Conservation (phyloP, 2,797 vertebrate species). For the Schizothorax lantsangensis region DNA sequence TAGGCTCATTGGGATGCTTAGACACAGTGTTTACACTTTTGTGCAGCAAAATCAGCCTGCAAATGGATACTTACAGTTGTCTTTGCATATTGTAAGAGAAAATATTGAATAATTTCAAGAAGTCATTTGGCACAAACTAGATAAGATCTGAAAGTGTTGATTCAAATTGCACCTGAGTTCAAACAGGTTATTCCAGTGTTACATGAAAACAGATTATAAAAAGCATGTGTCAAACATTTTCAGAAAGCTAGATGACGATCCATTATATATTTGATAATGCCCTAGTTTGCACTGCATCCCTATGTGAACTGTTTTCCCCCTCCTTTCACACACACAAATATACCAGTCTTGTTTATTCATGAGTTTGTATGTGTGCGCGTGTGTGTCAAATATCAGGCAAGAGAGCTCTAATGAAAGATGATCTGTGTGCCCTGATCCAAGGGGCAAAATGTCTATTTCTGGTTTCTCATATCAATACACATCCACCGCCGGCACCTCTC, state of each 20-base stretch:
- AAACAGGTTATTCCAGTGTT: background rate
- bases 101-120: background rate
- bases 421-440: constrained; percentile 67
- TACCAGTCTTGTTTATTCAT: constrained; percentile 57
- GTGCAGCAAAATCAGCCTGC: background rate
- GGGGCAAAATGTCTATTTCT: constrained; percentile 74
- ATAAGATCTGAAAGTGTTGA: background rate
- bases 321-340: constrained; percentile 1
- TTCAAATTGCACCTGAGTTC: background rate
- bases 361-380: constrained; percentile 35
- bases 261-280: background rate
- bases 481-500: constrained; percentile 55
- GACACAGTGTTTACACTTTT: background rate
- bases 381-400: constrained; percentile 69
- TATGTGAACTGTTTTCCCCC: background rate
- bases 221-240: background rate
- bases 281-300: constrained; percentile 3
- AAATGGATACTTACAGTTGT: background rate
- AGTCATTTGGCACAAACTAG: background rate
- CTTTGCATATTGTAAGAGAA: background rate
- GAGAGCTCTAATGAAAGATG: constrained; percentile 67
- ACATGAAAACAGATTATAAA: background rate
- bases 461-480: constrained; percentile 68
- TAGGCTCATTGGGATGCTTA: background rate
- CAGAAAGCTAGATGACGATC: background rate